Percentiles rank a stretch among this genome's conserved stretches.
These are phyloP conservation scores for Agraylea sexmaculata DNA, from an alignment of 1,140 invertebrate genomes.

Conservation along the genomic window DNA sequence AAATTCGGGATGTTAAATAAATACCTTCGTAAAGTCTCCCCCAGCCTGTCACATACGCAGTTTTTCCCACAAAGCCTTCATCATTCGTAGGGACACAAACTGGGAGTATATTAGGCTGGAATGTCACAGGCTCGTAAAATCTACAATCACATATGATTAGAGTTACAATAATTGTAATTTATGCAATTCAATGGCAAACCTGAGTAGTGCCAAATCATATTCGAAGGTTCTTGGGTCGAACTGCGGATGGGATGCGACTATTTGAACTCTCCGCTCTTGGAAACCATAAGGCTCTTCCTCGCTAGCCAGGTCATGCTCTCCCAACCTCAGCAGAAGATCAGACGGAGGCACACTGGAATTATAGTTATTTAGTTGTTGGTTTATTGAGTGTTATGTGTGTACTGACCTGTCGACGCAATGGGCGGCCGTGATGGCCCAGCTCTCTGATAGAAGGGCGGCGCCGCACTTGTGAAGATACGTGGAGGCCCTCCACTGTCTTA, in stretches of 20 bases:
- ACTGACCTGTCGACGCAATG: constrained; percentile 92
- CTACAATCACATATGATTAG: constrained; percentile 24
- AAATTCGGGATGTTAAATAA: too few species aligned
- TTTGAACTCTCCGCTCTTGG: constrained; percentile 76
- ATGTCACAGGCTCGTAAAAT: constrained; percentile 81
- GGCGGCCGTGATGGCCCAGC: constrained; percentile 94
- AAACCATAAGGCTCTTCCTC: constrained; percentile 80
- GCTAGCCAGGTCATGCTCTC: constrained; percentile 78
- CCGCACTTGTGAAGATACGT: constrained; percentile 91
- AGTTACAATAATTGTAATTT: background rate
- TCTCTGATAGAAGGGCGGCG: constrained; percentile 84
- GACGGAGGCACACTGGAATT: constrained; percentile 72
- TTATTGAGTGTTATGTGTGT: background rate
- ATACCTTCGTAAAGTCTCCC: constrained; percentile 79
- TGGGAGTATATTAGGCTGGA: constrained; percentile 83
- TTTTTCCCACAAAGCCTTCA: constrained; percentile 73
- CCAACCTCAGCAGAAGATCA: constrained; percentile 73
- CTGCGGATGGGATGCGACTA: constrained; percentile 82
- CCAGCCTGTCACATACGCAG: constrained; percentile 86
- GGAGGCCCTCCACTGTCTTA: constrained; percentile 79
- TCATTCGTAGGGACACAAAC: constrained; percentile 81
- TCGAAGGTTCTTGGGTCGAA: constrained; percentile 88
- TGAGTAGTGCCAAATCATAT: constrained; percentile 78
- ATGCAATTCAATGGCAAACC: constrained; percentile 35
- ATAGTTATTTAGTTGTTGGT: background rate